Conservation (phyloP, 2,113 vertebrate species). For the Leptobrachium leishanense region DNA sequence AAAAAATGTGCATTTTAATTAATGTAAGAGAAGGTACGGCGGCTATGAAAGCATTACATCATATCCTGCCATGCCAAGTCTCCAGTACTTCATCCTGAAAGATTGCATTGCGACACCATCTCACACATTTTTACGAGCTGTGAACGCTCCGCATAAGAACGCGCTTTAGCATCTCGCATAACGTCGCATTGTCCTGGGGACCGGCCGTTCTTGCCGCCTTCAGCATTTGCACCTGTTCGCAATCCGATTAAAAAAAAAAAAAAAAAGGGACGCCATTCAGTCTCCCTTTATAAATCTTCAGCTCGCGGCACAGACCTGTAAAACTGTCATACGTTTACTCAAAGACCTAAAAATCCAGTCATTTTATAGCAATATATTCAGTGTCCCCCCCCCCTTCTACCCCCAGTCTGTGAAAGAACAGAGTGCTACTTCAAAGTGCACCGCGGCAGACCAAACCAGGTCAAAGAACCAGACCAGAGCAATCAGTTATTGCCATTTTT, state of each 20-base stretch:
- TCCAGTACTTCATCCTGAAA: constrained; percentile 30
- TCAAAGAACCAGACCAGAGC: too few relatives aligned
- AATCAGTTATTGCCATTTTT: too few relatives aligned
- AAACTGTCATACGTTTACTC: neutral
- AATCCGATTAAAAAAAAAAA: neutral
- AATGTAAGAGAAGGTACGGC: neutral
- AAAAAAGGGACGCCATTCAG: neutral
- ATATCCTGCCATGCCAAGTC: constrained; percentile 9
- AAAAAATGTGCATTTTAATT: constrained; percentile 5
- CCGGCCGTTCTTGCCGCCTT: neutral
- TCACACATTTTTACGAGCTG: constrained; percentile 47
- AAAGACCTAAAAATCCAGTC: neutral
- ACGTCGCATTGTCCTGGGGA: constrained; percentile 31
- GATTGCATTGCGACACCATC: constrained; percentile 42
- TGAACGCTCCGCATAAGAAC: constrained; percentile 32
- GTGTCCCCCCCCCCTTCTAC: too few relatives aligned
- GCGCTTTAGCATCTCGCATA: constrained; percentile 32
- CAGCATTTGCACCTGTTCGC: constrained; percentile 13
- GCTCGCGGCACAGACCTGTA: neutral
- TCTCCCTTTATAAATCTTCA: neutral
- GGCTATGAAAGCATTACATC: constrained; percentile 20
- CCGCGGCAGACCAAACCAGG: neutral
- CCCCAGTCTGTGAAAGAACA: neutral
- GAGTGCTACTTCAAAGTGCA: neutral
- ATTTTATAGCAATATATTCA: neutral